phyloP scores from a whole-genome alignment of 2,888 invertebrate species.

The Iphiclides podalirius region DNA sequence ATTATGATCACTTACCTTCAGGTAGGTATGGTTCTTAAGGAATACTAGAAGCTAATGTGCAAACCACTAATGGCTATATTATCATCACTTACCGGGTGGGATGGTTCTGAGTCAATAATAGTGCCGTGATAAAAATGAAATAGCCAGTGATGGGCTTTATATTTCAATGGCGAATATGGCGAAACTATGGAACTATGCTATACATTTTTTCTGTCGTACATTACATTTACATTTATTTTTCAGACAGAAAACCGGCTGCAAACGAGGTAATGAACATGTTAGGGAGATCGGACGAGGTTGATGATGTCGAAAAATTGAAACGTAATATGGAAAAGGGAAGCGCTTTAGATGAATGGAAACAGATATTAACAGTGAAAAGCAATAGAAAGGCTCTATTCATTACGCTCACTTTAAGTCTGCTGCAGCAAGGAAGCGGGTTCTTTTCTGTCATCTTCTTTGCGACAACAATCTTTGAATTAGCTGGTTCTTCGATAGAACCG shows the following conservation, averaged over 20 bases:
- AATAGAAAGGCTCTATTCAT: conserved; percentile 42
- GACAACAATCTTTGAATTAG: conserved; percentile 4
- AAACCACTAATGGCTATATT: no score
- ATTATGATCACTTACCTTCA: no score
- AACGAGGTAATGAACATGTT: not conserved
- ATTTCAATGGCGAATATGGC: no score
- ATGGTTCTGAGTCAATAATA: no score
- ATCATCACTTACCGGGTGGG: no score
- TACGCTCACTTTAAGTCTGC: not conserved
- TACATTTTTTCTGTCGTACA: no score
- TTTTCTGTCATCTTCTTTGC: conserved; percentile 1
- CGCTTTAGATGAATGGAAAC: conserved; percentile 32
- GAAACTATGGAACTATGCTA: no score
- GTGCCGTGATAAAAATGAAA: no score
- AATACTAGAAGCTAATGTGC: no score
- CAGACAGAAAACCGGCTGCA: not conserved
- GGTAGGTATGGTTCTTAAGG: no score
- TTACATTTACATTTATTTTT: not conserved
- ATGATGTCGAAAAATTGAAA: not conserved
- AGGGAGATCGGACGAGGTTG: not conserved
- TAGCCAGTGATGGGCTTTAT: no score
- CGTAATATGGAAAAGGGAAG: not conserved
- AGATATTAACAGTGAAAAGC: conserved; percentile 40
- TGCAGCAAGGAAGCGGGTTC: conserved; percentile 12
- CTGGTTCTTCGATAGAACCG: conserved; percentile 7